phyloP scores from a whole-genome alignment of 2,888 invertebrate genomes.

The Ophion obscuratus region DNA sequence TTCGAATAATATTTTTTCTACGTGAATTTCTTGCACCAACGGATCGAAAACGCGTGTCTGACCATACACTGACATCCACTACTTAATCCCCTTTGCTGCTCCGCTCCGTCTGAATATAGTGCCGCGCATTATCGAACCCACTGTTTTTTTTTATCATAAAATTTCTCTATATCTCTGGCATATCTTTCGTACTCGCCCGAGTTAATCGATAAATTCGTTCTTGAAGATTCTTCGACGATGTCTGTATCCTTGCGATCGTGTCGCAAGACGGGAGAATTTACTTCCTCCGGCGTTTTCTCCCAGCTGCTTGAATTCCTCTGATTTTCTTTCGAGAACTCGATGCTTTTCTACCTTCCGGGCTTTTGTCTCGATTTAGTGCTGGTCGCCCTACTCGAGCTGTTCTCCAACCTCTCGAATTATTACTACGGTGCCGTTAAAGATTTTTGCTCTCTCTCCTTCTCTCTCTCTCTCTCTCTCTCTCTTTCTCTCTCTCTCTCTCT shows the following conservation, averaged over 20 bases:
- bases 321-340: conserved; percentile 43
- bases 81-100: conserved; percentile 27
- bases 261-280: conserved; percentile 45
- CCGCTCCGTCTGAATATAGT: neutral
- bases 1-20: neutral
- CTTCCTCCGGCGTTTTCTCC: conserved; percentile 42
- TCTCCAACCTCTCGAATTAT: conserved; percentile 12
- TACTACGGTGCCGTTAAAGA: conserved; percentile 3
- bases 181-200: conserved; percentile 10
- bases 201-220: conserved; percentile 39
- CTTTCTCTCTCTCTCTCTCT: neutral
- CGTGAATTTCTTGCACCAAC: neutral
- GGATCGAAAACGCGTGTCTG: conserved; percentile 7
- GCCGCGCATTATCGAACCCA: neutral
- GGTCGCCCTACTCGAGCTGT: conserved; percentile 5
- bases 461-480: neutral
- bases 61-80: conserved; percentile 27
- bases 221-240: conserved; percentile 1
- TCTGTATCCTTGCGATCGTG: neutral
- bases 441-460: neutral
- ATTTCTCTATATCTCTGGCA: neutral
- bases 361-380: conserved; percentile 42
- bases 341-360: conserved; percentile 46
- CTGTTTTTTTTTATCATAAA: neutral
- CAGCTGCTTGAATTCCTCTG: conserved; percentile 47